Evolutionary conservation across 2,797 vertebrate genomes (phyloP).

Genomic region (Scleropages formosus): DNA sequence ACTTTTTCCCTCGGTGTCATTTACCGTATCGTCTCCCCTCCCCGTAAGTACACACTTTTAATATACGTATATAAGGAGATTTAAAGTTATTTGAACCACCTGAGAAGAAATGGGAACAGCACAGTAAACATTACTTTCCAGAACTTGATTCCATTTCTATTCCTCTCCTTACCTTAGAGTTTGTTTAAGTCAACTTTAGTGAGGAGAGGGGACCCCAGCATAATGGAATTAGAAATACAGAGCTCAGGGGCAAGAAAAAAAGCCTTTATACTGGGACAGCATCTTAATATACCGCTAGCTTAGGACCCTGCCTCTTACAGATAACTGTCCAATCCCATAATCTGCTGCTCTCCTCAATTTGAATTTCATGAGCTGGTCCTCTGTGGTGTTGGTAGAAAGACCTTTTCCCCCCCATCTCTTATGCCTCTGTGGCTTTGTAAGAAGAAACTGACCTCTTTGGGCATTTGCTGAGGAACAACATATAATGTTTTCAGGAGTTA

Average conservation of each 20-base stretch:
- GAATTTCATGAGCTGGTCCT: conserved; percentile 43
- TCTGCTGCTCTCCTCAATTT: conserved; percentile 33
- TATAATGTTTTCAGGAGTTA: no score
- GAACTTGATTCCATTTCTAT: conserved; percentile 11
- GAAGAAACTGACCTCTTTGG: no score
- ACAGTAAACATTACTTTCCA: conserved; percentile 2
- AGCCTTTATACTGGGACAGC: background rate
- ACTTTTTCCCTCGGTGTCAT: background rate
- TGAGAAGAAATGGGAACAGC: conserved; percentile 3
- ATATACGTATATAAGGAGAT: background rate
- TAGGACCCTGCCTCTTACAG: conserved; percentile 29
- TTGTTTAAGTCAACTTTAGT: background rate
- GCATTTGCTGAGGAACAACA: no score
- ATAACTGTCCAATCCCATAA: conserved; percentile 35
- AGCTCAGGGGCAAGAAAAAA: no score
- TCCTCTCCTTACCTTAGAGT: conserved; percentile 2
- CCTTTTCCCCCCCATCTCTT: background rate
- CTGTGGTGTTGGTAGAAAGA: conserved; percentile 33
- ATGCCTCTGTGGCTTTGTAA: no score
- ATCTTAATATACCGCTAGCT: conserved; percentile 9
- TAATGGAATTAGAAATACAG: conserved; percentile 7
- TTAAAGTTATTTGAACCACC: conserved; percentile 9
- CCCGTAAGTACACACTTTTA: no score
- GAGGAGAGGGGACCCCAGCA: background rate
- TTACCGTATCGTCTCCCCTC: background rate